These are phyloP conservation scores for Amphiprion percula DNA, from an alignment of 2,113 vertebrate species.

Conservation along the genomic window DNA sequence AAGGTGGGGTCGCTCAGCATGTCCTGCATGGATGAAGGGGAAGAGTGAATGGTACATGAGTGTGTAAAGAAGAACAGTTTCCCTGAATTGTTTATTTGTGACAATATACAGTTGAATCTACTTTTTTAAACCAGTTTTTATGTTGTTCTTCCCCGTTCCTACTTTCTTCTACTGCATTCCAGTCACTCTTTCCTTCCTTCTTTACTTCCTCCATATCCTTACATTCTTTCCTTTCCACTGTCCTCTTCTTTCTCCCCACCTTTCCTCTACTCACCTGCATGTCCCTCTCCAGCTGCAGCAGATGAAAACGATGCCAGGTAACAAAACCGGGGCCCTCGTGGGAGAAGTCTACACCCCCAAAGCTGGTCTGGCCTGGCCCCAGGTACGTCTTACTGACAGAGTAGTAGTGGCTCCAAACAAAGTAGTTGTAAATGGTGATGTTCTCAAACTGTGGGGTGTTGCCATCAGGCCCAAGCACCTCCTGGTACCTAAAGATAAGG, in stretches of 20 bases:
- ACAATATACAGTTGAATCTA: no score
- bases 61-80: background rate
- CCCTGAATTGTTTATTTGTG: background rate
- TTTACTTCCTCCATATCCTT: background rate
- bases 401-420: conserved; percentile 98
- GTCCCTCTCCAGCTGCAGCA: conserved; percentile 94
- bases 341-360: conserved; percentile 94
- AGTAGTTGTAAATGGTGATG: conserved; percentile 96
- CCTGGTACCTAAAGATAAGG: conserved; percentile 71
- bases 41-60: background rate
- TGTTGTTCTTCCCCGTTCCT: no score
- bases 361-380: conserved; percentile 90
- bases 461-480: conserved; percentile 90
- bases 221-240: background rate
- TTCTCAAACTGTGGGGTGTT: conserved; percentile 93
- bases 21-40: conserved; percentile 77
- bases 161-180: background rate
- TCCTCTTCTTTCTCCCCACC: background rate
- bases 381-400: conserved; percentile 97
- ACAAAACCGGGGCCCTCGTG: conserved; percentile 98
- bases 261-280: conserved; percentile 87
- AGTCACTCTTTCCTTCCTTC: background rate
- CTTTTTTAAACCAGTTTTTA: no score
- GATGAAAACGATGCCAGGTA: conserved; percentile 96
- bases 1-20: conserved; percentile 91